These are phyloP conservation scores for Dorcus parallelipipedus DNA, from an alignment of 2,888 invertebrate genomes.

Conservation along the genomic window DNA sequence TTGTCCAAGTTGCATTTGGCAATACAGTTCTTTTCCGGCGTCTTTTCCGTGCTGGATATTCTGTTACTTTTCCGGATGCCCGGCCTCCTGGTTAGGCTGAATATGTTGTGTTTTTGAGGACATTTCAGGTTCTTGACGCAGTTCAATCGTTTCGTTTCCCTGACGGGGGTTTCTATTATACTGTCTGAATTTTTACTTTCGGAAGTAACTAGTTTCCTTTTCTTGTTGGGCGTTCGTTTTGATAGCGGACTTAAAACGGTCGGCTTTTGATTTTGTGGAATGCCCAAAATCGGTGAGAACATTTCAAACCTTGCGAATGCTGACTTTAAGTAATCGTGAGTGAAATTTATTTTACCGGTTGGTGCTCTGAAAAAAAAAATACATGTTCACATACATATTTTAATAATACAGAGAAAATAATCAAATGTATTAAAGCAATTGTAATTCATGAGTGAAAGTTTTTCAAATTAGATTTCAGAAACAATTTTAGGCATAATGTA, in stretches of 20 bases:
- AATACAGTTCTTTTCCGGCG: constrained; percentile 6
- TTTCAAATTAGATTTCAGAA: no score
- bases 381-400: neutral
- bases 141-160: neutral
- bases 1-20: constrained; percentile 6
- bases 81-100: constrained; percentile 2
- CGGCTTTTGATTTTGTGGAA: constrained; percentile 3
- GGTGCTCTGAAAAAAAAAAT: constrained; percentile 33
- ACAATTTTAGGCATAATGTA: no score
- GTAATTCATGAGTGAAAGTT: no score
- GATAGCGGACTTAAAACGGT: neutral
- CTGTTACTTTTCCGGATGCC: constrained; percentile 10
- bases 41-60: constrained; percentile 10
- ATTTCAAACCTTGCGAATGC: constrained; percentile 35
- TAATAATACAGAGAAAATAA: no score
- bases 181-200: constrained; percentile 1
- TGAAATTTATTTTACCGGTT: constrained; percentile 33
- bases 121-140: neutral
- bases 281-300: constrained; percentile 16
- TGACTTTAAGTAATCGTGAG: constrained; percentile 31
- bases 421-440: no score
- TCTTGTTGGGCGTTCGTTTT: constrained; percentile 5
- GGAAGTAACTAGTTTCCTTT: constrained; percentile 3
- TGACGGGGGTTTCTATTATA: neutral
- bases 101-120: neutral